Evolutionary conservation across 2,888 invertebrate genomes (phyloP).

Genomic region (Nipponacmea schrenckii): DNA sequence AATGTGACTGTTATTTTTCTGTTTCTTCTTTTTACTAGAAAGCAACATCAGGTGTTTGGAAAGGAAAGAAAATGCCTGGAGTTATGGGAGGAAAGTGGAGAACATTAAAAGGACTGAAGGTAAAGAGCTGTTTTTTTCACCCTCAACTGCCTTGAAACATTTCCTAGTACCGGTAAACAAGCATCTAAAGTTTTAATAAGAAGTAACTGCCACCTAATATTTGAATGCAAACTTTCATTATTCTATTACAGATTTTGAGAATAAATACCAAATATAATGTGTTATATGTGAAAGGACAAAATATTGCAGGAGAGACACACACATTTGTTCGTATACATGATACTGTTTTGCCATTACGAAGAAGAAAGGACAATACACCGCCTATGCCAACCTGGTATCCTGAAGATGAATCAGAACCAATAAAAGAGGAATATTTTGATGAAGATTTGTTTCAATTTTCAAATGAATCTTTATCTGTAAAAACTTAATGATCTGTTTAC

Average conservation of each 20-base stretch:
- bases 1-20: too few relatives aligned
- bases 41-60: constrained; percentile 78
- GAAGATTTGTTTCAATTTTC: constrained; percentile 81
- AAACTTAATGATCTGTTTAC: not conserved
- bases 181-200: too few relatives aligned
- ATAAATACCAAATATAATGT: constrained; percentile 96
- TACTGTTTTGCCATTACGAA: constrained; percentile 74
- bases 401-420: constrained; percentile 70
- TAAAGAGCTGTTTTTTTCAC: constrained; percentile 55
- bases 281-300: constrained; percentile 85
- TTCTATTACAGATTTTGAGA: constrained; percentile 80
- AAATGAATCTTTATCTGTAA: constrained; percentile 37
- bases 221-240: not conserved
- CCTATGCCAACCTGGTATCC: constrained; percentile 84
- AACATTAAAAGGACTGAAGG: constrained; percentile 71
- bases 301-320: constrained; percentile 85
- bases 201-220: too few relatives aligned
- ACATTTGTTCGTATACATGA: constrained; percentile 78
- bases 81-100: constrained; percentile 87
- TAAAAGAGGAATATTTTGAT: constrained; percentile 81
- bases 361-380: constrained; percentile 34
- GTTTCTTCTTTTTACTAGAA: too few relatives aligned
- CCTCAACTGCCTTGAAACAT: too few relatives aligned
- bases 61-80: constrained; percentile 95
- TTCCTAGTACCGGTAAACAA: too few relatives aligned